Evolutionary conservation across 2,797 vertebrate genomes (phyloP).

Genomic region (Synanceia verrucosa): DNA sequence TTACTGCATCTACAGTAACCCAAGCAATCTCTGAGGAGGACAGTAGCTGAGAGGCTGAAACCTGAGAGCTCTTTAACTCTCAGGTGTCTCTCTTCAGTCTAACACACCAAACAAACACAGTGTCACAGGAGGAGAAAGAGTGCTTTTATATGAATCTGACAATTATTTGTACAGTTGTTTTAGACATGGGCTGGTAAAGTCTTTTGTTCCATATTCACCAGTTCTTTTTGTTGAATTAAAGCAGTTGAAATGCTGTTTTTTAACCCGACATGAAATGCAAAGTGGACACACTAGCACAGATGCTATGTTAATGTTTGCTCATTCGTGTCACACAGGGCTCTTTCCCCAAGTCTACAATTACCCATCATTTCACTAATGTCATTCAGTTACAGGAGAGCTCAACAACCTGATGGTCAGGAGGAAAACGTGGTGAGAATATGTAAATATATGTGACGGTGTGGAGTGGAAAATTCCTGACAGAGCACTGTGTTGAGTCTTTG

Average conservation of each 20-base stretch:
- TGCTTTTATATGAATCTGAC: slow-evolving; percentile 14
- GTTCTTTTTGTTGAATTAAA: slow-evolving; percentile 23
- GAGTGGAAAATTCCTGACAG: slow-evolving; percentile 65
- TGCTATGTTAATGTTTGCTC: slow-evolving; percentile 37
- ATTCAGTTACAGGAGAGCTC: slow-evolving; percentile 27
- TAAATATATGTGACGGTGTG: slow-evolving; percentile 50
- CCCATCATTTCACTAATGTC: slow-evolving; percentile 25
- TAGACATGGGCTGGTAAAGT: background rate
- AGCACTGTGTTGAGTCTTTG: slow-evolving; percentile 17
- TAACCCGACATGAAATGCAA: background rate
- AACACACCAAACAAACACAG: slow-evolving; percentile 9
- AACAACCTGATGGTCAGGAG: slow-evolving; percentile 31
- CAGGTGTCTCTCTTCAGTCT: slow-evolving; percentile 27
- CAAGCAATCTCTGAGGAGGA: slow-evolving; percentile 5
- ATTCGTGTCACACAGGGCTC: slow-evolving; percentile 7
- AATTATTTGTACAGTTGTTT: slow-evolving; percentile 8
- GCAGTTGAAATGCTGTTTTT: background rate
- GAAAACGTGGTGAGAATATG: slow-evolving; percentile 34
- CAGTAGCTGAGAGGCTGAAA: slow-evolving; percentile 19
- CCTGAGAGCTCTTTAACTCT: slow-evolving; percentile 25
- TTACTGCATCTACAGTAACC: background rate
- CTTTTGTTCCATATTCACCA: background rate
- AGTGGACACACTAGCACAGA: slow-evolving; percentile 1
- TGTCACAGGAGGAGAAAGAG: background rate
- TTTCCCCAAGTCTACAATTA: slow-evolving; percentile 30